phyloP scores from a whole-genome alignment of 2,113 vertebrate species.

The Pantherophis guttatus region DNA sequence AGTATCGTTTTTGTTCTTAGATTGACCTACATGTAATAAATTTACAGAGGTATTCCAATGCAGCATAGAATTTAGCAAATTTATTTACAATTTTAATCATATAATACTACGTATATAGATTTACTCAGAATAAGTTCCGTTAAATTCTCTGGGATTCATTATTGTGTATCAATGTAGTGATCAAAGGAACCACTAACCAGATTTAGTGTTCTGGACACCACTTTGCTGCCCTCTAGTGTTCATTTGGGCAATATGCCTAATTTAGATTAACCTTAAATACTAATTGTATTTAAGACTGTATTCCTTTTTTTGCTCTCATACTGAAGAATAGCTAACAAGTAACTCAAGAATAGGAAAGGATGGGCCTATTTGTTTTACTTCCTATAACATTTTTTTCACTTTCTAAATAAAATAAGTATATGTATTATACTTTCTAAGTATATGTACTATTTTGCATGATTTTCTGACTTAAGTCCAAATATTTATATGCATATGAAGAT shows the following conservation, averaged over 20 bases:
- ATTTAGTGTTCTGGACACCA: not conserved
- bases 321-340: not conserved
- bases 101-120: not conserved
- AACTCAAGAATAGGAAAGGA: not conserved
- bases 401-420: not conserved
- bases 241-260: not conserved
- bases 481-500: not conserved
- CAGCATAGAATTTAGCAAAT: not conserved
- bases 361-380: not conserved
- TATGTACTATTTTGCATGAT: not conserved
- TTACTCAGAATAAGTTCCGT: not conserved
- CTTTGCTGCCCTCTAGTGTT: not conserved
- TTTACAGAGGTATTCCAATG: not conserved
- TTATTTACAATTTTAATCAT: not conserved
- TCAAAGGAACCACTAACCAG: not conserved
- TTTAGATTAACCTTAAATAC: not conserved
- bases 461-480: not conserved
- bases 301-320: not conserved
- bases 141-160: not conserved
- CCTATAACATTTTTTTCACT: not conserved
- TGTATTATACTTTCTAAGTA: not conserved
- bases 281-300: not conserved
- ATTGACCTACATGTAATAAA: not conserved
- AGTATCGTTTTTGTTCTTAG: not conserved
- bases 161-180: not conserved